These are phyloP conservation scores for Eubucco bourcierii DNA, from an alignment of 2,113 vertebrate species.

Conservation along the genomic window DNA sequence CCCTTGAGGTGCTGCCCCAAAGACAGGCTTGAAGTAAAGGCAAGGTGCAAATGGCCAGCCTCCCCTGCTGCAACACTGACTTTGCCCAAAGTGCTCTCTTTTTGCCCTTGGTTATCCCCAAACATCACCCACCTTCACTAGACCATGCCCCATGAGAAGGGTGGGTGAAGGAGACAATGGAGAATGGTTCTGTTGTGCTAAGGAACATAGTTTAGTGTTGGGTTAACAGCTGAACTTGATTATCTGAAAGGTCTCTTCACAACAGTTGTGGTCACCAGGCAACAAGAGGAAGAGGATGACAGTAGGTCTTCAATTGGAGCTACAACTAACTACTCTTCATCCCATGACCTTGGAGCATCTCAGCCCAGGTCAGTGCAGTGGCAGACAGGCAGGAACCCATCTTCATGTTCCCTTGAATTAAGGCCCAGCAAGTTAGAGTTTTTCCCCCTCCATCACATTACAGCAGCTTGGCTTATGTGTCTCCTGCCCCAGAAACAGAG, in stretches of 20 bases:
- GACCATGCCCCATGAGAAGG: not conserved
- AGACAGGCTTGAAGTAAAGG: not conserved
- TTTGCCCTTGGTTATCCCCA: not conserved
- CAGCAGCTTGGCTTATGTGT: not conserved
- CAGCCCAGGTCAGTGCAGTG: not conserved
- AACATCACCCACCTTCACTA: too few relatives aligned
- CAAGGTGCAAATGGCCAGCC: not conserved
- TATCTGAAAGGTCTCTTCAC: too few relatives aligned
- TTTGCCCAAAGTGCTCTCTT: not conserved
- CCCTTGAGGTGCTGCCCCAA: not conserved
- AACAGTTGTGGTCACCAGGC: not conserved
- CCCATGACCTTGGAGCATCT: not conserved
- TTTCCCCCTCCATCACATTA: not conserved
- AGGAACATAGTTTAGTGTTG: too few relatives aligned
- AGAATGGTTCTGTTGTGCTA: not conserved
- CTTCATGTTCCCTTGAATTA: not conserved
- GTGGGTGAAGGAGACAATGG: fast-evolving
- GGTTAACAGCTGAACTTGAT: too few relatives aligned
- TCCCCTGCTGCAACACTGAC: fast-evolving
- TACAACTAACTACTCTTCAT: not conserved
- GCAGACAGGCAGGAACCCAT: not conserved
- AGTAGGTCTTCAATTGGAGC: not conserved
- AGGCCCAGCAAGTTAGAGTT: not conserved
- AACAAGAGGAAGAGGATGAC: fast-evolving
- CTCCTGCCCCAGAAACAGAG: not conserved